Evolutionary conservation across 2,797 vertebrate species (phyloP).

Genomic region (Toxotes lorentzi): DNA sequence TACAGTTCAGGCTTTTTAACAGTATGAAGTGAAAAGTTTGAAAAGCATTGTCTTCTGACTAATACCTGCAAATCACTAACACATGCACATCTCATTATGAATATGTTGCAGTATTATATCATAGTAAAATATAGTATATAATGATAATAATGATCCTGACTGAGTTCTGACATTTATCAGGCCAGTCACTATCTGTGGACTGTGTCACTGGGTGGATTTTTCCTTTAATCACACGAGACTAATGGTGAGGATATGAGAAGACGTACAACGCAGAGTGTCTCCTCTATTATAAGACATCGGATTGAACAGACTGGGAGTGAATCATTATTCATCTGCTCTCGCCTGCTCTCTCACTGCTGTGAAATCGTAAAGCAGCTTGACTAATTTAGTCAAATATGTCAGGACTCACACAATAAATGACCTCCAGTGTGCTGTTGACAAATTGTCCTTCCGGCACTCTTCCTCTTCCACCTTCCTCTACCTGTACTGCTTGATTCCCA

Average conservation of each 20-base stretch:
- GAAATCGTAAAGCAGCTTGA: slow-evolving; percentile 48
- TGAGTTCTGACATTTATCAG: neutral
- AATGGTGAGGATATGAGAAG: slow-evolving; percentile 33
- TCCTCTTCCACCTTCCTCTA: neutral
- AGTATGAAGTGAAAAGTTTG: too few relatives aligned
- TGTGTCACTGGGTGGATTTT: slow-evolving; percentile 5
- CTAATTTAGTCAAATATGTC: slow-evolving; percentile 58
- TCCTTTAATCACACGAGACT: slow-evolving; percentile 37
- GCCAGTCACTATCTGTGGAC: neutral
- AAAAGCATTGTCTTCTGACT: too few relatives aligned
- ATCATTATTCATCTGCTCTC: slow-evolving; percentile 46
- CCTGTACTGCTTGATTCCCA: neutral
- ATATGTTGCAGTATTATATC: neutral
- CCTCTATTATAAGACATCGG: slow-evolving; percentile 24
- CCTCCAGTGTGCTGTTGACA: slow-evolving; percentile 26
- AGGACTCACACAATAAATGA: slow-evolving; percentile 40
- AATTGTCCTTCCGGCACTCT: slow-evolving; percentile 32
- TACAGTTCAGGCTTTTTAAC: too few relatives aligned
- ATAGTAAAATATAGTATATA: neutral
- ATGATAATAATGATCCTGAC: neutral
- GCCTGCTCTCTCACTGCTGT: slow-evolving; percentile 24
- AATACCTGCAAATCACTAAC: neutral
- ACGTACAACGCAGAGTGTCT: slow-evolving; percentile 1
- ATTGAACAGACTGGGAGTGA: slow-evolving; percentile 18
- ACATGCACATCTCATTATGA: neutral